Conservation (phyloP, 2,113 vertebrate species). For the Eupsittula cactorum region DNA sequence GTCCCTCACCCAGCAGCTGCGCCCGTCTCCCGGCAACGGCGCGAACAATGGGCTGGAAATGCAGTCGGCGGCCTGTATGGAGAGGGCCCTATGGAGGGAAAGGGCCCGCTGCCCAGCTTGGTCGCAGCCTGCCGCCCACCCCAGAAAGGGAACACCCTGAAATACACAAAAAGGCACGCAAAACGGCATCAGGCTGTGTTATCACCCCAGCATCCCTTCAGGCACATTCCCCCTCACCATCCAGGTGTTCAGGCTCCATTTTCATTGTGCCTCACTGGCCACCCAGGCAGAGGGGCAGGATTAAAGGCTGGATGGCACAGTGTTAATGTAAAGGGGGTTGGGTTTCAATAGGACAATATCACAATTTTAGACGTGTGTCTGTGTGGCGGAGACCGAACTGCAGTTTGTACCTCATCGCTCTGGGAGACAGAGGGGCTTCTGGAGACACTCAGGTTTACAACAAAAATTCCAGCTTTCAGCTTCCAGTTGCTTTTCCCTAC, state of each 20-base stretch:
- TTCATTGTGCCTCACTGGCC: background rate
- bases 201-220: fast-evolving
- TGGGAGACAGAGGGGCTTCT: background rate
- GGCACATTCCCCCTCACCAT: fast-evolving
- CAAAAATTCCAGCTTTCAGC: background rate
- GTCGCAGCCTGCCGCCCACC: background rate
- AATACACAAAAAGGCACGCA: background rate
- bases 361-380: background rate
- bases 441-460: background rate
- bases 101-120: background rate
- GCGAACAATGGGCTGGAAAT: constrained; percentile 85
- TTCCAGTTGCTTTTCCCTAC: background rate
- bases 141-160: background rate
- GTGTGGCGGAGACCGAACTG: background rate
- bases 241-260: background rate
- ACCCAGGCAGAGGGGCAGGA: background rate
- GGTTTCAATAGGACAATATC: background rate
- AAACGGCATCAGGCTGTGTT: fast-evolving
- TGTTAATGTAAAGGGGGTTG: fast-evolving
- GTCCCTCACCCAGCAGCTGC: constrained; percentile 89
- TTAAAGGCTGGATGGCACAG: background rate
- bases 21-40: constrained; percentile 85
- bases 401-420: background rate
- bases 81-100: background rate
- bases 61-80: constrained; percentile 67